Evolutionary conservation across 2,113 vertebrate genomes (phyloP).

Genomic region (Mesoclemmys tuberculata): DNA sequence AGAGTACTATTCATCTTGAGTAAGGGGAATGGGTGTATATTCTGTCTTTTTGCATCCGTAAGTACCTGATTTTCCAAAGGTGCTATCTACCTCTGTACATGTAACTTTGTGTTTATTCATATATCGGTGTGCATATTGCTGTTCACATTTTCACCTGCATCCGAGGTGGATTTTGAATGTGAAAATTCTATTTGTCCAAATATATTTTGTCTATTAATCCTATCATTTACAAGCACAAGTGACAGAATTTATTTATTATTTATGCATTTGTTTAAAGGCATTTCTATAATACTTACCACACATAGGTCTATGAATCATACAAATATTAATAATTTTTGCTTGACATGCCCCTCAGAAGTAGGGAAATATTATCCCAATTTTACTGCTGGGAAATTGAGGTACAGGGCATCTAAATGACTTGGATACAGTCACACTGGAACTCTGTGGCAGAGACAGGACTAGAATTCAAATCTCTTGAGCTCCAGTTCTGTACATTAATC

Average conservation of each 20-base stretch:
- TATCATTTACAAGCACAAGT: not conserved
- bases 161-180: not conserved
- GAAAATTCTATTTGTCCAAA: not conserved
- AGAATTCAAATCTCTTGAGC: accelerated
- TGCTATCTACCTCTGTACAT: not conserved
- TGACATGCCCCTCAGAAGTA: not conserved
- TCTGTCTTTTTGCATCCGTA: not conserved
- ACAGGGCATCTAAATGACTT: not conserved
- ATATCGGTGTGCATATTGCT: not conserved
- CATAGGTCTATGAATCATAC: not conserved
- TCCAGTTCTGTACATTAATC: not conserved
- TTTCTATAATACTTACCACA: not conserved
- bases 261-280: not conserved
- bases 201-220: not conserved
- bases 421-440: not conserved
- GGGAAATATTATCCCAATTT: not conserved
- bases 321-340: not conserved
- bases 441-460: not conserved
- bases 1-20: not conserved
- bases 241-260: not conserved
- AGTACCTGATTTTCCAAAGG: not conserved
- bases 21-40: not conserved
- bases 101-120: not conserved
- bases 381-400: not conserved
- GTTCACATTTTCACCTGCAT: not conserved